Conservation (phyloP, 2,888 invertebrate genomes). For the Cylindroiulus punctatus region DNA sequence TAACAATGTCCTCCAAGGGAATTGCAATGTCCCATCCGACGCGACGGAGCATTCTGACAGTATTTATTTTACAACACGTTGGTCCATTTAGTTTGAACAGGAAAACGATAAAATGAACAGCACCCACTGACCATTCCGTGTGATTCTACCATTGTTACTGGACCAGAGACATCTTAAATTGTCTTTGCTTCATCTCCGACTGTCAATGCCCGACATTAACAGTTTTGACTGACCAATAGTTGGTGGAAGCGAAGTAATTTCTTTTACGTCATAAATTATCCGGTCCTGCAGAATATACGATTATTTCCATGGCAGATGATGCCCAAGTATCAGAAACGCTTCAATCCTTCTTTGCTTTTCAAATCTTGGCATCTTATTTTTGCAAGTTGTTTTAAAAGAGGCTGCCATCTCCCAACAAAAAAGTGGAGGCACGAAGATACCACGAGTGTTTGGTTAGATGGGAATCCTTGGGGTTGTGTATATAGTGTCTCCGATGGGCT, state of each 20-base stretch:
- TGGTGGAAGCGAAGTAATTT: too few species aligned
- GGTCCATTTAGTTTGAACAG: slow-evolving; percentile 21
- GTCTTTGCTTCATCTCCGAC: neutral
- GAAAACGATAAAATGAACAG: neutral
- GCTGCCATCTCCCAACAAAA: too few species aligned
- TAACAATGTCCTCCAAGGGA: neutral
- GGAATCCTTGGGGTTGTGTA: too few species aligned
- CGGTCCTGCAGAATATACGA: too few species aligned
- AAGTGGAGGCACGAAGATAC: too few species aligned
- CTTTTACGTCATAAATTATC: too few species aligned
- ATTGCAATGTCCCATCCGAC: neutral
- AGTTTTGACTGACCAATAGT: neutral
- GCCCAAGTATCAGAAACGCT: too few species aligned
- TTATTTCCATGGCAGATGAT: too few species aligned
- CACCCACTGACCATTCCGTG: neutral
- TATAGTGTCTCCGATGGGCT: neutral
- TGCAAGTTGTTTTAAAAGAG: too few species aligned
- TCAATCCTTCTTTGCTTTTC: too few species aligned
- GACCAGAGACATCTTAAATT: neutral
- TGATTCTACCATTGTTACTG: neutral
- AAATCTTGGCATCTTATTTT: too few species aligned
- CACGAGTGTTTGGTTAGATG: too few species aligned
- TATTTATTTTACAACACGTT: slow-evolving; percentile 30
- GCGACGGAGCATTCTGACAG: neutral
- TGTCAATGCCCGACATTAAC: neutral